Evolutionary conservation across 2,797 vertebrate species (phyloP).

Genomic region (Botia kubotai): DNA sequence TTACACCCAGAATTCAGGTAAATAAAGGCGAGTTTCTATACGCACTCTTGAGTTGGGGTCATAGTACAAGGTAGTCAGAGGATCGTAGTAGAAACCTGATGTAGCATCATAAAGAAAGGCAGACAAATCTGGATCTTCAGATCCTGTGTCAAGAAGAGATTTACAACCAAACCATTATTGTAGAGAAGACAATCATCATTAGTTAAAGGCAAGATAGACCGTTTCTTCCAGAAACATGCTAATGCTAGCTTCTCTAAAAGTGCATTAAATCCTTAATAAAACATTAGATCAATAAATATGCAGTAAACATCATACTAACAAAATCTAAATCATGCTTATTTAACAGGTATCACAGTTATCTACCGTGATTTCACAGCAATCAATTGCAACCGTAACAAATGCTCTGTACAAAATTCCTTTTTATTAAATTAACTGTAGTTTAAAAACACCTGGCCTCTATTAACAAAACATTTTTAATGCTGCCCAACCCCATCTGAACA

Average conservation of each 20-base stretch:
- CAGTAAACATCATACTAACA: no score
- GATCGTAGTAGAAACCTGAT: conserved; percentile 96
- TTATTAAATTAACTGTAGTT: not conserved
- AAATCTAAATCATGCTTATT: no score
- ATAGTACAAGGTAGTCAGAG: conserved; percentile 92
- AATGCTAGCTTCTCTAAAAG: no score
- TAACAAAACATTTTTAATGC: not conserved
- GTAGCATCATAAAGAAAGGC: conserved; percentile 94
- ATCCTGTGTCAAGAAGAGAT: conserved; percentile 60
- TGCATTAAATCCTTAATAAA: no score
- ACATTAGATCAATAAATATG: no score
- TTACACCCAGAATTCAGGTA: not conserved
- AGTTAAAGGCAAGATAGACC: not conserved
- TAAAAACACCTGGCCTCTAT: not conserved
- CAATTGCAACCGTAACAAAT: no score
- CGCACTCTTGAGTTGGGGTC: conserved; percentile 93
- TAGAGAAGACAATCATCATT: not conserved
- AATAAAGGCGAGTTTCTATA: conserved; percentile 11
- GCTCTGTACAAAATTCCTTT: not conserved
- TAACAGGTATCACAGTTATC: no score
- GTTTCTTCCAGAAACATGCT: not conserved
- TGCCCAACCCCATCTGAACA: not conserved
- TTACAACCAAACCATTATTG: not conserved
- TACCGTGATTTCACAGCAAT: no score
- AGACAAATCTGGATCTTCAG: conserved; percentile 87